Evolutionary conservation across 2,888 invertebrate genomes (phyloP), one percentile per base, ranked within the genome.

Genomic region (Ennomos erosarius): DNA sequence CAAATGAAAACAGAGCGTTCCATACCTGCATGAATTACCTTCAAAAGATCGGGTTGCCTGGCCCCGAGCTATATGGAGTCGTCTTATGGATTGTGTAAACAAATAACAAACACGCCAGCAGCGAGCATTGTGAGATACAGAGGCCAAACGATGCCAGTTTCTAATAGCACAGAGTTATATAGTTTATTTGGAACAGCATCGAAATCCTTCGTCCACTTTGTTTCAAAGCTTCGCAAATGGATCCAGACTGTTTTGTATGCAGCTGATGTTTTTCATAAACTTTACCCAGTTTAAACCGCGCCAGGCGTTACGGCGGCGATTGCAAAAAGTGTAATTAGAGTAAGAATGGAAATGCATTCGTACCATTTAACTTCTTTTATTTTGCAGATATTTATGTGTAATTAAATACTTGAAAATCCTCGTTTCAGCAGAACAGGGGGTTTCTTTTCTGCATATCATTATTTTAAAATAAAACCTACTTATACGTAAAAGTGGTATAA

Each of bases 241-340:
- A 83, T 80, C 82, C 81, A 79, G 83, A 81, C 82, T 82, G 79
- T 78, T 86, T 84, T 80, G 84, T 81, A 84, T 84, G 84, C 82
- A 78, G 77, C 75, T 75, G 77, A 82, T 82, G 84, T 82, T 85
- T 86, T 85, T 85, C 82, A 85, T 84, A 84, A 85, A 85, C 79
- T 78, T 78, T 76, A 74, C 65, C 70, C 70, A 59, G 74, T 70
- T 78, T 72, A 71, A 79, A 77, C 80, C 78, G 74, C 75, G 78
- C 75, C 76, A 71, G 75, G 72, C 75, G 78, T 68, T 71, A 74
- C 75, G 59, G 64, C 69, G 67, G 64, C 26, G 26, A 16, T 26
- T 67, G 79, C 78, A 85, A 86, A 85, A 85, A 85, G 68, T 82
- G 80, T 83, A 85, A 87, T 85, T 84, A 84, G 81, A 81, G 79